Evolutionary conservation across 2,888 invertebrate genomes (phyloP).

Genomic region (Agrochola macilenta): DNA sequence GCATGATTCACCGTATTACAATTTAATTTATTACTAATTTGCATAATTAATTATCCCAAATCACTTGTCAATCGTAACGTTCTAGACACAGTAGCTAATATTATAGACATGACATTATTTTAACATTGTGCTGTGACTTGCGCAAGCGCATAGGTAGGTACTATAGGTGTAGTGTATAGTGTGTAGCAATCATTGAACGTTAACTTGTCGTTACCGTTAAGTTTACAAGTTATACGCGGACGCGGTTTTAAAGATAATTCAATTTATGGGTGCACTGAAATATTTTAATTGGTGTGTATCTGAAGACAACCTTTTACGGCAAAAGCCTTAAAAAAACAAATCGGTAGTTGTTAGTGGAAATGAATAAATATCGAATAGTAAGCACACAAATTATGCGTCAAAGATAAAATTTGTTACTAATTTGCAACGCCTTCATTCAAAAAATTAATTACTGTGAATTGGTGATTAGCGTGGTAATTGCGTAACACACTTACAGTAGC

Average conservation of each 20-base stretch:
- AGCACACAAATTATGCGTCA: neutral
- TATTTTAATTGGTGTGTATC: neutral
- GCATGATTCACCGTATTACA: neutral
- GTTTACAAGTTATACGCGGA: slow-evolving; percentile 30
- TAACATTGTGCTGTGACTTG: slow-evolving; percentile 32
- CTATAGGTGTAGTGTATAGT: slow-evolving; percentile 11
- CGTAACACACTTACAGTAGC: no score
- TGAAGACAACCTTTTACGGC: neutral
- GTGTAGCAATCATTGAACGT: slow-evolving; percentile 48
- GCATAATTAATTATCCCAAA: slow-evolving; percentile 21
- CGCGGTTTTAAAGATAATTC: slow-evolving; percentile 7
- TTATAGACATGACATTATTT: slow-evolving; percentile 31
- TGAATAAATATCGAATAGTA: no score
- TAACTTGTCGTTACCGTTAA: slow-evolving; percentile 54
- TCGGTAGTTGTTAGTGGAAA: no score
- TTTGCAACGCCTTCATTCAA: neutral
- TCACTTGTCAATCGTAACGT: slow-evolving; percentile 30
- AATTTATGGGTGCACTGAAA: neutral
- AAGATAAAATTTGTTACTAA: neutral
- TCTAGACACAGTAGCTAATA: slow-evolving; percentile 27
- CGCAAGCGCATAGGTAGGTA: slow-evolving; percentile 40
- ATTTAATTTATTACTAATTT: slow-evolving; percentile 24
- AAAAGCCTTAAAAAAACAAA: no score
- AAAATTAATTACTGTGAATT: neutral
- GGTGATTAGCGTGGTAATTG: neutral